Evolutionary conservation across 2,888 invertebrate species (phyloP).

Genomic region (Cryptophagus acutangulus): DNA sequence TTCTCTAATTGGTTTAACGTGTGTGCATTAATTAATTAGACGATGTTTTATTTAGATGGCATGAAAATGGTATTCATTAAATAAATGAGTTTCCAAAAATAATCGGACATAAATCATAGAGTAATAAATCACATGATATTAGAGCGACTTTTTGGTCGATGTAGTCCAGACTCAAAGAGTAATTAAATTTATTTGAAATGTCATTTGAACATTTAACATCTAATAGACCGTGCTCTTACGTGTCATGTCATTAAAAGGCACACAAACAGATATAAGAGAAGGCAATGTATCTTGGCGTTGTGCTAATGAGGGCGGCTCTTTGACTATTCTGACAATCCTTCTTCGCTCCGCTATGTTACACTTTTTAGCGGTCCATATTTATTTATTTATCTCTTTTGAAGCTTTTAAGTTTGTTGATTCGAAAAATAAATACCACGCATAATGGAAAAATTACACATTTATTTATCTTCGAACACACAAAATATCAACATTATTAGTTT

Average conservation of each 20-base stretch:
- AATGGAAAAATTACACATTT: too few relatives aligned
- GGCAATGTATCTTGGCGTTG: slow-evolving; percentile 30
- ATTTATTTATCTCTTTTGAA: slow-evolving; percentile 10
- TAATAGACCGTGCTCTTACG: slow-evolving; percentile 33
- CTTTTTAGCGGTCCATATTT: slow-evolving; percentile 24
- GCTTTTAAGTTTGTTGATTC: slow-evolving; percentile 6
- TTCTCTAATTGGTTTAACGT: too few relatives aligned
- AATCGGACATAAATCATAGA: slow-evolving; percentile 30
- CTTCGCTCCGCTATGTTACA: slow-evolving; percentile 14
- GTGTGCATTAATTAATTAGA: too few relatives aligned
- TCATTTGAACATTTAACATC: slow-evolving; percentile 29
- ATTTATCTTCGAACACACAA: too few relatives aligned
- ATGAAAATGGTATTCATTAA: too few relatives aligned
- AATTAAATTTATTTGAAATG: slow-evolving; percentile 34
- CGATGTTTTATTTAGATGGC: too few relatives aligned
- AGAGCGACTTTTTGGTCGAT: too few relatives aligned
- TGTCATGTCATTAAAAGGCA: slow-evolving; percentile 33
- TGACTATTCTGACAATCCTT: slow-evolving; percentile 16
- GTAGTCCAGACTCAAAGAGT: slow-evolving; percentile 29
- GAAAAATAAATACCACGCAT: too few relatives aligned
- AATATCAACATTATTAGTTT: slow-evolving; percentile 19
- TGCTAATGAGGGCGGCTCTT: slow-evolving; percentile 35
- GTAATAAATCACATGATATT: slow-evolving; percentile 28
- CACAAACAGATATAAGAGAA: too few relatives aligned
- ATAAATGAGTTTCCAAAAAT: slow-evolving; percentile 29